Percentiles rank a stretch among this genome's conserved stretches.
Conservation (phyloP, 30 jellyfish, hydroid and myxozoan species). For the Calvadosia cruxmelitensis region DNA sequence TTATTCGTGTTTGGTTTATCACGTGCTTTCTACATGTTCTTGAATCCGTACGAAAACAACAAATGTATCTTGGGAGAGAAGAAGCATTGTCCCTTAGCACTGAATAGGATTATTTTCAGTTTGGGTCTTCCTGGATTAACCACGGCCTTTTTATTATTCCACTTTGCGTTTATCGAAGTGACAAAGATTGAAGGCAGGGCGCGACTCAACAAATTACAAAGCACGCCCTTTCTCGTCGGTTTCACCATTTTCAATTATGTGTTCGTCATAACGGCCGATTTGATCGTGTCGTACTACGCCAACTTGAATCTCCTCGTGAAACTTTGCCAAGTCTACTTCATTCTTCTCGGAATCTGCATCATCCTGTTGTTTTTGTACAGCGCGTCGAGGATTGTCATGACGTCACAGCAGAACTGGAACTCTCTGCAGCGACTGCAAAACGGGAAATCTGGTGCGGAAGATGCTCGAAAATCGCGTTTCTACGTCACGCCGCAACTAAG, state of each 20-base stretch:
- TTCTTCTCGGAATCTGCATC: slow-evolving; percentile 22
- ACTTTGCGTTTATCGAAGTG: slow-evolving; percentile 44
- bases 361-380: slow-evolving; percentile 22
- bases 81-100: slow-evolving; percentile 32
- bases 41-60: slow-evolving; percentile 55
- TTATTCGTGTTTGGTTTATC: slow-evolving; percentile 19
- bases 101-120: slow-evolving; percentile 37
- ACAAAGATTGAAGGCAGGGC: slow-evolving; percentile 22
- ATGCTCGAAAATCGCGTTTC: neutral
- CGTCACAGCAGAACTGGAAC: neutral
- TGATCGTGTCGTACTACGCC: slow-evolving; percentile 30
- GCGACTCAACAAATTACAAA: slow-evolving; percentile 21
- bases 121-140: slow-evolving; percentile 48
- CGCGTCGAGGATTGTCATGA: slow-evolving; percentile 13
- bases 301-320: slow-evolving; percentile 15
- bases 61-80: slow-evolving; percentile 31
- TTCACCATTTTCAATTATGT: slow-evolving; percentile 21
- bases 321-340: slow-evolving; percentile 53
- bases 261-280: slow-evolving; percentile 29
- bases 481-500: neutral
- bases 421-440: neutral
- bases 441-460: neutral
- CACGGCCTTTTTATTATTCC: slow-evolving; percentile 43
- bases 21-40: slow-evolving; percentile 23
- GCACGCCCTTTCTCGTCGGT: slow-evolving; percentile 36